Evolutionary conservation across 2,113 vertebrate genomes (phyloP).

Genomic region (Nycticorax nycticorax): DNA sequence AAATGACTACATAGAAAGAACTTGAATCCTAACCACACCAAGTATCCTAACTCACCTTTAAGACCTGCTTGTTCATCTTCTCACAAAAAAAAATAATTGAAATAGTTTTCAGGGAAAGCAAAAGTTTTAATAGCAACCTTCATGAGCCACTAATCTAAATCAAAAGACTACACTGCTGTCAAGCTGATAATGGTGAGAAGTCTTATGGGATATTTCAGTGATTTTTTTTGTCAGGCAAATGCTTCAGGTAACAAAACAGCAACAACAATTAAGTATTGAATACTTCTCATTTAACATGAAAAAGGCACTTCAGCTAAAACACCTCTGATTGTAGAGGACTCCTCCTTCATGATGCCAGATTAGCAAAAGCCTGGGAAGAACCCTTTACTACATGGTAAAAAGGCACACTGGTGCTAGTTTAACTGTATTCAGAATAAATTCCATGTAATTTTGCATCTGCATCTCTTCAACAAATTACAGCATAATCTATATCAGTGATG

Average conservation of each 20-base stretch:
- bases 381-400: background rate
- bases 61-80: background rate
- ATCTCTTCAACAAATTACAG: background rate
- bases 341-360: background rate
- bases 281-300: background rate
- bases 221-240: background rate
- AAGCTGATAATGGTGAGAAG: background rate
- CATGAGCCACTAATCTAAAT: background rate
- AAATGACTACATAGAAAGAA: background rate
- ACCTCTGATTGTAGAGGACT: background rate
- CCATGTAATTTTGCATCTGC: background rate
- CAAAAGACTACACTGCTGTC: background rate
- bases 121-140: background rate
- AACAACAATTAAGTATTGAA: background rate
- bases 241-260: background rate
- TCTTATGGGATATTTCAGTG: background rate
- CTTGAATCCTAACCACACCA: background rate
- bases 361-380: background rate
- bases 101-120: background rate
- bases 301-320: background rate
- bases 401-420: background rate
- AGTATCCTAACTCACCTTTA: background rate
- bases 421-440: background rate
- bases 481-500: background rate
- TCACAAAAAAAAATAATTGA: background rate